Conservation (phyloP, 2,113 vertebrate genomes). For the Hyaena hyaena region DNA sequence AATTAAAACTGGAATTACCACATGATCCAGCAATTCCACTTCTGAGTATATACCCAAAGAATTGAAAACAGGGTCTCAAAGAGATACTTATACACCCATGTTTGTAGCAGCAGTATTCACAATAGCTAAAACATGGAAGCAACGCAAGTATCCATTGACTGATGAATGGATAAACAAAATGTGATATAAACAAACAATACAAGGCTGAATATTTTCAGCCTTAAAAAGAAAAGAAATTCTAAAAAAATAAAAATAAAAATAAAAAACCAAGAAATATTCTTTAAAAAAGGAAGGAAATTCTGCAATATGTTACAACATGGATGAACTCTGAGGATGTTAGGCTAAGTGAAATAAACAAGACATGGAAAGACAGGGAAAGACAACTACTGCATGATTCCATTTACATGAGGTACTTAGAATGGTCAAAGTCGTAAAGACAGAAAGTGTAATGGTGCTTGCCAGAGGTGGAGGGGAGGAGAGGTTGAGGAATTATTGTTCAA, state of each 20-base stretch:
- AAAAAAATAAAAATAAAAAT: neutral
- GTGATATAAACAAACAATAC: neutral
- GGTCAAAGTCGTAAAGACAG: neutral
- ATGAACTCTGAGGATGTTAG: neutral
- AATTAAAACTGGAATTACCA: neutral
- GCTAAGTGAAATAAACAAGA: neutral
- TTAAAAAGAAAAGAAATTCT: neutral
- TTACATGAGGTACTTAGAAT: neutral
- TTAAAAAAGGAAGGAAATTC: neutral
- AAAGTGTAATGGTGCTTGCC: neutral
- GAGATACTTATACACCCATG: neutral
- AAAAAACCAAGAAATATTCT: neutral
- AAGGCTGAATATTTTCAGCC: neutral
- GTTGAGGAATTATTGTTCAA: neutral
- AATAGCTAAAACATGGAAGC: neutral
- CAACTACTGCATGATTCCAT: neutral
- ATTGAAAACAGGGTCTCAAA: neutral
- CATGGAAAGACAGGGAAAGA: neutral
- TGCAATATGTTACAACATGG: neutral
- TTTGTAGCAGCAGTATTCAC: neutral
- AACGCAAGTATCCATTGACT: neutral
- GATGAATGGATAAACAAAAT: neutral
- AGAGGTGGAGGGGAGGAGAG: neutral
- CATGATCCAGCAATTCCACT: neutral
- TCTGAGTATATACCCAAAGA: neutral